Evolutionary conservation across 2,113 vertebrate genomes (phyloP), one percentile per base, ranked within the genome.

Genomic region (Podocnemis expansa): DNA sequence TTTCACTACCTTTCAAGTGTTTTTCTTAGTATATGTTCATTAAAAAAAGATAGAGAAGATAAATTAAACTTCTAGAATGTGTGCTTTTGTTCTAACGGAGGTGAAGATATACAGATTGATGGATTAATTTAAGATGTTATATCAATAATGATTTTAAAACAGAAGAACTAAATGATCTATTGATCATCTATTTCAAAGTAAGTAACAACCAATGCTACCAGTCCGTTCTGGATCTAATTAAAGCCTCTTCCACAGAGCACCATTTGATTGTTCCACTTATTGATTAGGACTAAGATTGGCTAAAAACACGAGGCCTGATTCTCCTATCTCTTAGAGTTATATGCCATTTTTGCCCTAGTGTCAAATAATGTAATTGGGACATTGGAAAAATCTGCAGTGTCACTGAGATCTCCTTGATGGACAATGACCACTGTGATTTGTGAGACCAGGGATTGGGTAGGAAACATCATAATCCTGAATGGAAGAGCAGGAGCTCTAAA

Each of bases 1-100:
- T 97, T 97, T 96, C 94, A 76, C 80, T 96, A 89, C 90, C 52
- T 97, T 97, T 97, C 41, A 5, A 56, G 90, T 96, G 78, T 84
- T 94, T 58, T 49, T 96, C 90, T 89, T 70, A 52, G 16, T 75
- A 67, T 58, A 10, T 84, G 22, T 86, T 87, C 75, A n/a, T 81
- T 1, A 22, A 67, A 51, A 84, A 8, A 27, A 10, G 2, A 34
- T 9, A 47, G 47, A 41, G 10, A 47, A 58, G 6, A 87, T 3
- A 95, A 82, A 94, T 88, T 89, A 90, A 84, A 82, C 31, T 96
- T 96, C 49, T 54, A n/a, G 45, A 85, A 76, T 78, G 45, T 25
- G 82, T 92, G 82, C 56, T 95, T 96, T 92, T 84, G 27, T 92
- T 95, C 49, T 92, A 75, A 90, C 91, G 96, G 90, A 90, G 47